A percentile compares a stretch with the other conserved stretches of the same genome.
These are phyloP conservation scores for Callionymus lyra DNA, from an alignment of 2,113 vertebrate species.

Conservation along the genomic window DNA sequence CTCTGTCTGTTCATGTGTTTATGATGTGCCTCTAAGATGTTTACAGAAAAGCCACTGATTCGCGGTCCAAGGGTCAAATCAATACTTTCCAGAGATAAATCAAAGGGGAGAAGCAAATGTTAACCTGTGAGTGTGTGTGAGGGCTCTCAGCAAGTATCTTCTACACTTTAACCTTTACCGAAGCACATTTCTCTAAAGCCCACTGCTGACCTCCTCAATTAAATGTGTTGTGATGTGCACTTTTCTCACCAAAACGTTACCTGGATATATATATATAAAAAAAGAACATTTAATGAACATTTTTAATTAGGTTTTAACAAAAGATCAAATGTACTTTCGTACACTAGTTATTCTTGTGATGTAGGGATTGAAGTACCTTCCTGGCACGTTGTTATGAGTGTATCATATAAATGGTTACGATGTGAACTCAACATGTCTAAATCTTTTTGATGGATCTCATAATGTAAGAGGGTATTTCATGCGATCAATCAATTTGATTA, in stretches of 20 bases:
- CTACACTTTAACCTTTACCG: slow-evolving; percentile 29
- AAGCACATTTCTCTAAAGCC: slow-evolving; percentile 8
- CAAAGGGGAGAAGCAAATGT: slow-evolving; percentile 42
- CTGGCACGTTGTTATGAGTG: slow-evolving; percentile 3
- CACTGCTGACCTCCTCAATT: background rate
- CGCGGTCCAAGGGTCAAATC: slow-evolving; percentile 23
- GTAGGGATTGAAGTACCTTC: slow-evolving; percentile 10
- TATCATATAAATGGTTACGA: slow-evolving; percentile 17
- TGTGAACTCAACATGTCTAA: slow-evolving; percentile 17
- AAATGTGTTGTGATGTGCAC: slow-evolving; percentile 4
- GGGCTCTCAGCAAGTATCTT: slow-evolving; percentile 14
- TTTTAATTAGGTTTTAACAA: too few species aligned
- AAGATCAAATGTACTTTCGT: background rate
- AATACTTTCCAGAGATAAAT: slow-evolving; percentile 31
- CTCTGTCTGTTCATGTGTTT: slow-evolving; percentile 1
- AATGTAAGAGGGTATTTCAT: slow-evolving; percentile 14
- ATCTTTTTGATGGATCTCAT: slow-evolving; percentile 14
- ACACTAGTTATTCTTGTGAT: slow-evolving; percentile 6
- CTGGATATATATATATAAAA: too few species aligned
- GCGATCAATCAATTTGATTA: slow-evolving; percentile 7
- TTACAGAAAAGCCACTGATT: slow-evolving; percentile 16
- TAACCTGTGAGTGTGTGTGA: slow-evolving; percentile 31
- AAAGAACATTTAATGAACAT: too few species aligned
- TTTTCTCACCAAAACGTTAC: too few species aligned
- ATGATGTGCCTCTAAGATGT: slow-evolving; percentile 2